Percentiles rank a stretch among this genome's conserved stretches.
phyloP scores from a whole-genome alignment of 2,113 vertebrate species.

The Acrocephalus arundinaceus region DNA sequence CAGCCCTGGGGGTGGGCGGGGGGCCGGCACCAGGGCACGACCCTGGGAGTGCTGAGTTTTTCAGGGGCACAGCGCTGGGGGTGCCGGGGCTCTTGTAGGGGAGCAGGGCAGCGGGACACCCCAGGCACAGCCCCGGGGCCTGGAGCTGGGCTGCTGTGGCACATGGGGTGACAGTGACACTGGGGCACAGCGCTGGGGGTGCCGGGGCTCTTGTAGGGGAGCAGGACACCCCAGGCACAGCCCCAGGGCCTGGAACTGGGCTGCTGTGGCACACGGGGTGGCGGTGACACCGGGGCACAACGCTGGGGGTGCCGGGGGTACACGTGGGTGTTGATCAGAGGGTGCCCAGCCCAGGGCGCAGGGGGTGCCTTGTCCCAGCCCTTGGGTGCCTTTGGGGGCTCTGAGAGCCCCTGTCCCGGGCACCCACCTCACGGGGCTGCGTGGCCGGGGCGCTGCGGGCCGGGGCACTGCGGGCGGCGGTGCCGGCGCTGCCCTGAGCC shows the following conservation, averaged over 20 bases:
- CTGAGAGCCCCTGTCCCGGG: rapidly evolving
- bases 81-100: no score
- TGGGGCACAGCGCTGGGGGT: no score
- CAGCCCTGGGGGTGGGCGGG: no score
- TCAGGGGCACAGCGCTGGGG: not conserved
- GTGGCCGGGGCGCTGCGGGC: rapidly evolving
- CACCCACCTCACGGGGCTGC: rapidly evolving
- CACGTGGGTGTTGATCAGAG: no score
- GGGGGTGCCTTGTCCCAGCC: not conserved
- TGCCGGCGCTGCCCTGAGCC: not conserved
- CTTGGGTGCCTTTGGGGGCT: not conserved
- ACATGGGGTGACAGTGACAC: no score
- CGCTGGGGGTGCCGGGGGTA: not conserved
- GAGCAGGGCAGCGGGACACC: not conserved
- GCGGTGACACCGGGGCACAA: not conserved
- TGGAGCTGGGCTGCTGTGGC: no score
- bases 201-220: no score
- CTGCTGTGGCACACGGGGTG: not conserved
- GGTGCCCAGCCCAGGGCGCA: not conserved
- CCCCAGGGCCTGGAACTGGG: no score
- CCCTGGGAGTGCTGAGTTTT: no score
- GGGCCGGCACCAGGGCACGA: no score
- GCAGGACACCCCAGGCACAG: no score
- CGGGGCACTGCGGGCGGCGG: not conserved
- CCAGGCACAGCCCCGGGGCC: no score